Evolutionary conservation across 1,140 invertebrate species (phyloP).

Genomic region (Drosophila azteca): DNA sequence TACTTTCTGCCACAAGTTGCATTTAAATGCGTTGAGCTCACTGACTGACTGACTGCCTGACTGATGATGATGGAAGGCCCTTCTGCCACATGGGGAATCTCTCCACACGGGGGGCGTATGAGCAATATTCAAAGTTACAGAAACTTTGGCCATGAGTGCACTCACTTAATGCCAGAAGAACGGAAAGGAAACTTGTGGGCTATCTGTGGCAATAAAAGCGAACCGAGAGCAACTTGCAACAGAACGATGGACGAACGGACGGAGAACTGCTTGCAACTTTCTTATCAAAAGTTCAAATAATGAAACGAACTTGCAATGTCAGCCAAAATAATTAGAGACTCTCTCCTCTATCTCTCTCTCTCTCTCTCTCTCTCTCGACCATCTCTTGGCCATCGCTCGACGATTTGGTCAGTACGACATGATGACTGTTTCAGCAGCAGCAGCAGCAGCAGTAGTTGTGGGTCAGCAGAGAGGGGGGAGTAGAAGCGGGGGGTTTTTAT

Average conservation of each 20-base stretch:
- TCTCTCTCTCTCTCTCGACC: too few species aligned
- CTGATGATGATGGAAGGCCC: constrained; percentile 18
- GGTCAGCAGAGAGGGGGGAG: not conserved
- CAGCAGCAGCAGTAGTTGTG: not conserved
- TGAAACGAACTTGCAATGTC: constrained; percentile 17
- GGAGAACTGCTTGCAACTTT: constrained; percentile 22
- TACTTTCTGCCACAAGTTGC: constrained; percentile 21
- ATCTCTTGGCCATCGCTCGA: not conserved
- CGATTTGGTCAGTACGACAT: constrained; percentile 46
- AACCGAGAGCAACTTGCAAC: constrained; percentile 21
- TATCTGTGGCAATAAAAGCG: constrained; percentile 46
- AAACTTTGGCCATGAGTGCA: constrained; percentile 5
- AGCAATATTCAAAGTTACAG: constrained; percentile 39
- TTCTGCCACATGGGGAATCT: constrained; percentile 10
- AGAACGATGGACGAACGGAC: not conserved
- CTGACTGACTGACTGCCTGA: too few species aligned
- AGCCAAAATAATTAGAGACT: constrained; percentile 53
- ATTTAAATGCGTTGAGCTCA: constrained; percentile 23
- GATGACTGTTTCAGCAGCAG: constrained; percentile 17
- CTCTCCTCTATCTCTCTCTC: not conserved
- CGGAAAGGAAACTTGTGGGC: constrained; percentile 39
- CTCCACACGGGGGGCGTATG: constrained; percentile 24
- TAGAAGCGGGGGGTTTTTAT: not conserved
- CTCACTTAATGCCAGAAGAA: constrained; percentile 24
- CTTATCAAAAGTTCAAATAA: constrained; percentile 31